Evolutionary conservation across 2,797 vertebrate genomes (phyloP), one percentile per base, ranked within the genome.

Genomic region (Gymnothorax javanicus): DNA sequence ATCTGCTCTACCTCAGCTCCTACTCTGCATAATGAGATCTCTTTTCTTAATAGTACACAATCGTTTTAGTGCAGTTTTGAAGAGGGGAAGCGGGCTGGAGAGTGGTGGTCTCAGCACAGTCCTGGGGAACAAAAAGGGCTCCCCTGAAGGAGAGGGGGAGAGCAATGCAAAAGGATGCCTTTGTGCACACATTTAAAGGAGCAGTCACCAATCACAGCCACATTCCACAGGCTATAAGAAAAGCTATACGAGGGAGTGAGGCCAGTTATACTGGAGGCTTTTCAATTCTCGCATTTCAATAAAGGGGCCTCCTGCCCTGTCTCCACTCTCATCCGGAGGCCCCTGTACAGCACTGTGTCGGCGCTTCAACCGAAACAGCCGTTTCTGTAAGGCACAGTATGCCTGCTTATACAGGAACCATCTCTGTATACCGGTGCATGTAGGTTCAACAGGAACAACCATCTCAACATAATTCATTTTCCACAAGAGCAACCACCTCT

Each of bases 181-280:
- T 92, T 92, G 91, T 92, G 89, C 87, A n/a, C 64, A 59, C 83
- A 87, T 89, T 84, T 90, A 87, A 89, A 88, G 27, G 87, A 90
- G 87, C 81, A 85, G 89, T 90, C 89, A 90, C 85, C 88, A 81
- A 91, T 92, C 90, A 85, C 59, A 56, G 86, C 88, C 82, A 62
- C 89, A 91, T 90, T 91, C 91, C 90, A 84, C 67, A 83, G 82
- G 86, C 59, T 83, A 17, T 77, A 88, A 86, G 87, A 90, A 91
- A 91, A 89, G 89, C 87, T 87, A 89, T 75, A 59, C 6, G 8
- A n/a, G 60, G 57, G 8, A 56, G 50, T 82, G 85, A 33, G 60
- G 85, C 84, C 85, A 64, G 88, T 86, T 87, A 54, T 81, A 57
- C 75, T 50, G 85, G 83, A 86, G 85, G 50, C 59, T 88, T 59